A percentile compares a stretch with the other conserved stretches of the same genome.
Evolutionary conservation across 2,113 vertebrate species (phyloP).

Genomic region (Phylloscopus trochiloides): DNA sequence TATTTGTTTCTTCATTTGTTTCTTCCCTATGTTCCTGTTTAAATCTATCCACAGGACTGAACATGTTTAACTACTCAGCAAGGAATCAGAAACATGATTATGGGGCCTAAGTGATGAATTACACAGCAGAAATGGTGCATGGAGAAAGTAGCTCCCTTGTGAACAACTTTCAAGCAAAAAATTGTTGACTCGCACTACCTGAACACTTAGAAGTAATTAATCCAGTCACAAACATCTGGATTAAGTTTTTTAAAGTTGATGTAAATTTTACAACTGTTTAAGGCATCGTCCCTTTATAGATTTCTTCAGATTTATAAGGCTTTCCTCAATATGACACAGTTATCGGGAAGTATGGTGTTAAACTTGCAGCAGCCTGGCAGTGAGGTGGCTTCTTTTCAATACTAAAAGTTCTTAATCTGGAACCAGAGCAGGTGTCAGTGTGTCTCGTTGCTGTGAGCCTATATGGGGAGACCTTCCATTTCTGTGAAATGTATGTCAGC

Average conservation of each 20-base stretch:
- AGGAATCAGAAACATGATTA: conserved; percentile 41
- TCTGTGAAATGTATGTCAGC: not conserved
- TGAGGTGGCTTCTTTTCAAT: not conserved
- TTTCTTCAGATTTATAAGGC: not conserved
- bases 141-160: conserved; percentile 35
- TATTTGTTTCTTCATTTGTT: not conserved
- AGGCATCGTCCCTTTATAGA: not conserved
- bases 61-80: not conserved
- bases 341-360: not conserved
- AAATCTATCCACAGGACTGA: not conserved
- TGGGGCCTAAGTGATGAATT: conserved; percentile 22
- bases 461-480: not conserved
- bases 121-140: conserved; percentile 16
- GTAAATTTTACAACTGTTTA: conserved; percentile 40
- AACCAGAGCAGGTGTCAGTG: not conserved
- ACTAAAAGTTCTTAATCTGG: not conserved
- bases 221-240: conserved; percentile 49
- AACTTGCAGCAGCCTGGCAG: not conserved
- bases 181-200: not conserved
- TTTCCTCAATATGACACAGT: not conserved
- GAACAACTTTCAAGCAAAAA: conserved; percentile 28
- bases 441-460: not conserved
- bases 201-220: conserved; percentile 40
- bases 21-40: not conserved
- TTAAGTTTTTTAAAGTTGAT: conserved; percentile 35